A percentile compares a stretch with the other conserved stretches of the same genome.
These are phyloP conservation scores for Petrolisthes cinctipes DNA, from an alignment of 2,888 invertebrate genomes.

Conservation along the genomic window DNA sequence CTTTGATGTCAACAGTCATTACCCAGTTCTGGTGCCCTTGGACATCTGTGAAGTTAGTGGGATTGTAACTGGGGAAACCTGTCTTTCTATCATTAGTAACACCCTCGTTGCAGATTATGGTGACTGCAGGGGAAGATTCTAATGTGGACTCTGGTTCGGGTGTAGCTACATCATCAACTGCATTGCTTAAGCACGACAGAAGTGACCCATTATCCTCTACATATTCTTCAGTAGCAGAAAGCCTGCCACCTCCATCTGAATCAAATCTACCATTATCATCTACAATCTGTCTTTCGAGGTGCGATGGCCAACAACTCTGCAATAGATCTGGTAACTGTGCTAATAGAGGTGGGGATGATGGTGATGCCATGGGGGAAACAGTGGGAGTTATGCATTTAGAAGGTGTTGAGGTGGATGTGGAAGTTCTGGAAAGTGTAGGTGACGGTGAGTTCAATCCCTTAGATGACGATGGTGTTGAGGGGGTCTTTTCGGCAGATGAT, in stretches of 20 bases:
- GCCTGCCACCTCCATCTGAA: background rate
- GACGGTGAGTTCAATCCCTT: background rate
- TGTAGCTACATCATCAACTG: background rate
- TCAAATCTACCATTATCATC: background rate
- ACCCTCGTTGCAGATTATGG: background rate
- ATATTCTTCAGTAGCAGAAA: background rate
- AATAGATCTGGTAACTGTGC: conserved; percentile 29
- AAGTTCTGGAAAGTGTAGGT: background rate
- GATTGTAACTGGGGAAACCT: background rate
- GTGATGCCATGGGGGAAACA: conserved; percentile 22
- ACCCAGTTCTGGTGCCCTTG: no score
- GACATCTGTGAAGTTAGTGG: background rate
- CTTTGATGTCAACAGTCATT: no score
- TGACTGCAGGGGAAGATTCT: background rate
- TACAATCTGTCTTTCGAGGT: background rate
- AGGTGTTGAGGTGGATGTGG: conserved; percentile 16
- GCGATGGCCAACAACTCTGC: conserved; percentile 8
- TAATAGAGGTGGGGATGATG: conserved; percentile 21
- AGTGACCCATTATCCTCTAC: background rate
- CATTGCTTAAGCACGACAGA: background rate
- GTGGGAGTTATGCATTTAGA: background rate
- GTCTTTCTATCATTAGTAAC: background rate
- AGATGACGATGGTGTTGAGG: background rate
- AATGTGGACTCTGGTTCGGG: background rate
- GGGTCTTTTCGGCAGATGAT: background rate